phyloP scores from a whole-genome alignment of 2,888 invertebrate species.

The Thyatira batis region DNA sequence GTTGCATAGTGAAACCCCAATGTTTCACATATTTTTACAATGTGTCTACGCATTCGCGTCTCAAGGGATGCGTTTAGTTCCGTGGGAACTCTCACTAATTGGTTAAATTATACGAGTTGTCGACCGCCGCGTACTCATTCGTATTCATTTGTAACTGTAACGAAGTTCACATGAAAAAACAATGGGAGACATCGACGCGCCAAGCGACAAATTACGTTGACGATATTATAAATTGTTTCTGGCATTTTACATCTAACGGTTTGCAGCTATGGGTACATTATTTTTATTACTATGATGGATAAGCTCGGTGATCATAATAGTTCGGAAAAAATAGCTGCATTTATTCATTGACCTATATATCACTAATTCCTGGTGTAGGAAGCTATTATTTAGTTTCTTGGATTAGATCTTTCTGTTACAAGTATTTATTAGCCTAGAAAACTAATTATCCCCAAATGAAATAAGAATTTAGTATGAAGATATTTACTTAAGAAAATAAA shows the following conservation, averaged over 20 bases:
- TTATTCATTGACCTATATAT: too few species aligned
- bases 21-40: conserved; percentile 28
- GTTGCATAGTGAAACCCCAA: conserved; percentile 1
- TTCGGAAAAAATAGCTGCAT: too few species aligned
- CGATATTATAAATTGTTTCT: conserved; percentile 15
- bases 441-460: too few species aligned
- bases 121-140: conserved; percentile 51
- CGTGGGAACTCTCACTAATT: conserved; percentile 74
- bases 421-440: too few species aligned
- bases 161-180: conserved; percentile 57
- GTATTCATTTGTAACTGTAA: conserved; percentile 60
- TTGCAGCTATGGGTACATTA: too few species aligned
- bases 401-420: too few species aligned
- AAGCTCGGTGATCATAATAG: too few species aligned
- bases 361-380: too few species aligned
- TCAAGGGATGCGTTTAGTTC: conserved; percentile 55
- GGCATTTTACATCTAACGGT: not conserved
- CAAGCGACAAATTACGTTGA: conserved; percentile 39
- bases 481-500: too few species aligned
- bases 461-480: too few species aligned
- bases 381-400: too few species aligned
- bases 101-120: conserved; percentile 64
- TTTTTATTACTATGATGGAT: too few species aligned
- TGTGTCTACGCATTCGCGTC: conserved; percentile 39
- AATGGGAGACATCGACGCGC: conserved; percentile 21